Evolutionary conservation across 2,797 vertebrate genomes (phyloP), one percentile per base, ranked within the genome.

Genomic region (Heliangelus exortis): DNA sequence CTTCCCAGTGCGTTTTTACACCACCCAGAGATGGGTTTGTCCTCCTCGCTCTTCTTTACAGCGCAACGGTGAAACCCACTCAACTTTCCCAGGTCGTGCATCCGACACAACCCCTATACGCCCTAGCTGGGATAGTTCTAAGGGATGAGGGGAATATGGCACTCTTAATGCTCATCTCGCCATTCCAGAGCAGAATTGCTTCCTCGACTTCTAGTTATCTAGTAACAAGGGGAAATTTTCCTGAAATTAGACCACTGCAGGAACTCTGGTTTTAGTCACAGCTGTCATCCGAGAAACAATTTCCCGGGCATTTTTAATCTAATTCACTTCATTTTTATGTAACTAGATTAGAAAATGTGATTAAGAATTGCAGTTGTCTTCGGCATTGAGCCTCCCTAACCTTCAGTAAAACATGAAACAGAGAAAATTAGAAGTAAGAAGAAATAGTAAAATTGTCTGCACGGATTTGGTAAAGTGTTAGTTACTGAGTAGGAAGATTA

Each of bases 251-350:
- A 97, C 97, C 98, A 96, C 96, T 96, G 98, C 98, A 98, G 97
- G 98, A 98, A 98, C 98, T 98, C 99, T 99, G 99, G 98, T 98
- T 99, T 98, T 97, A 98, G 98, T 99, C 99, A 99, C 96, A 95
- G 96, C 98, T 99, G 98, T 98, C 99, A 99, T 98, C 98, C 97
- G 98, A 97, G 96, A 98, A 98, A 98, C 97, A 98, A 98, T 98
- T 98, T 98, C 98, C 98, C 98, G 98, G 98, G 97, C 98, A 97
- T 98, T 98, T 98, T 97, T 78, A 98, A 97, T 97, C 96, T 99
- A 99, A 99, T 99, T 98, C 95, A 97, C 98, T 99, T 98, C 98
- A 98, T 98, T 98, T 98, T 98, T 98, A 97, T 97, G 97, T 99
- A 98, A 99, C 98, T 97, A 92, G 97, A 99, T 99, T 99, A 99